These are phyloP conservation scores for Megalops cyprinoides DNA, from an alignment of 2,797 vertebrate genomes.

Conservation along the genomic window DNA sequence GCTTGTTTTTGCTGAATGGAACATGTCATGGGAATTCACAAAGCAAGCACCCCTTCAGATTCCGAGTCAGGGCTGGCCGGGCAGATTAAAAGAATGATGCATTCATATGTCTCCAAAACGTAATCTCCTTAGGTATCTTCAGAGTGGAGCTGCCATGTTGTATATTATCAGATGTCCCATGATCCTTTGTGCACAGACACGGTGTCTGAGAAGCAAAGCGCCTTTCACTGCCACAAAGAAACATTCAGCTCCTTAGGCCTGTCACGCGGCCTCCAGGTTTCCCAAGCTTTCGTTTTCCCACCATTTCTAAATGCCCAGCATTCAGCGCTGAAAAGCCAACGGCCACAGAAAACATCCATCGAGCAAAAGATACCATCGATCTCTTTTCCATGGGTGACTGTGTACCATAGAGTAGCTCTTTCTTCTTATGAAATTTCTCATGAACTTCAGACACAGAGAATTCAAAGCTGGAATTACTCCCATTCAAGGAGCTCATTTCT, in stretches of 20 bases:
- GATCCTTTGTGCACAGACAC: neutral
- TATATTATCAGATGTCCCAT: neutral
- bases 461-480: neutral
- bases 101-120: neutral
- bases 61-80: neutral
- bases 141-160: neutral
- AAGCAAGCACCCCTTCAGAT: neutral
- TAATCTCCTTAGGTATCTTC: constrained; percentile 14
- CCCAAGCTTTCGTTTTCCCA: neutral
- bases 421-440: neutral
- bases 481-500: too few relatives aligned
- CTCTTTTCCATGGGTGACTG: neutral
- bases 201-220: neutral
- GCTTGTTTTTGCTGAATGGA: neutral
- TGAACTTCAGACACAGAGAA: neutral
- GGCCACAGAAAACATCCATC: neutral
- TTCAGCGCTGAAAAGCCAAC: neutral
- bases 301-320: neutral
- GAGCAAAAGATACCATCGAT: neutral
- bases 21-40: neutral
- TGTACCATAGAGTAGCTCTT: neutral
- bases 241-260: neutral
- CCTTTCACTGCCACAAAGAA: neutral
- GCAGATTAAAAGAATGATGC: neutral
- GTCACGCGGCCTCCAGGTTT: neutral